phyloP scores from a whole-genome alignment of 2,888 invertebrate species.

The Nycteola revayana region DNA sequence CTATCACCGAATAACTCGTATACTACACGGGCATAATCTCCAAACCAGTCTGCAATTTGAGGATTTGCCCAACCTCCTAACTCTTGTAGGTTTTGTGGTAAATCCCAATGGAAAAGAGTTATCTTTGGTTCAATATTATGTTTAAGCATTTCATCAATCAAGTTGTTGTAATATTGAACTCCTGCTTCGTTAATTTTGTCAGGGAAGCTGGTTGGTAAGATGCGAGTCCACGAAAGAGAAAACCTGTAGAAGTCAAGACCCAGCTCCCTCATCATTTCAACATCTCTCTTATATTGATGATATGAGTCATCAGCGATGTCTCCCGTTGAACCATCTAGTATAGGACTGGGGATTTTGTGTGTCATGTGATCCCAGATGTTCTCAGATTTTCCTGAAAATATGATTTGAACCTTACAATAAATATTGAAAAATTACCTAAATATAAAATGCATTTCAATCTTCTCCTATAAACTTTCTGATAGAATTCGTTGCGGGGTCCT shows the following conservation, averaged over 20 bases:
- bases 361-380: slow-evolving; percentile 84
- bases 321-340: slow-evolving; percentile 77
- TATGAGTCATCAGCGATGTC: slow-evolving; percentile 84
- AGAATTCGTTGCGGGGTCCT: too few species aligned
- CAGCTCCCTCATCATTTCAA: slow-evolving; percentile 65
- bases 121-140: slow-evolving; percentile 83
- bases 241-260: slow-evolving; percentile 78
- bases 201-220: slow-evolving; percentile 81
- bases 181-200: slow-evolving; percentile 78
- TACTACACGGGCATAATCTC: slow-evolving; percentile 62
- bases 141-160: slow-evolving; percentile 81
- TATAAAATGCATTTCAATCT: not conserved
- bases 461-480: too few species aligned
- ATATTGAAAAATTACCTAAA: not conserved
- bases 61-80: slow-evolving; percentile 78
- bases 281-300: slow-evolving; percentile 80
- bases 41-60: slow-evolving; percentile 64
- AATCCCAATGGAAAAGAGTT: slow-evolving; percentile 78
- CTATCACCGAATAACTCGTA: slow-evolving; percentile 69
- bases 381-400: slow-evolving; percentile 68
- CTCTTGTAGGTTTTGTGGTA: slow-evolving; percentile 74
- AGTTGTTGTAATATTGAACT: slow-evolving; percentile 49
- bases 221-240: slow-evolving; percentile 84
- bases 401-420: not conserved
- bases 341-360: slow-evolving; percentile 64